Evolutionary conservation across 23 tunicate species (phyloP).

Genomic region (Ascidia mentula): DNA sequence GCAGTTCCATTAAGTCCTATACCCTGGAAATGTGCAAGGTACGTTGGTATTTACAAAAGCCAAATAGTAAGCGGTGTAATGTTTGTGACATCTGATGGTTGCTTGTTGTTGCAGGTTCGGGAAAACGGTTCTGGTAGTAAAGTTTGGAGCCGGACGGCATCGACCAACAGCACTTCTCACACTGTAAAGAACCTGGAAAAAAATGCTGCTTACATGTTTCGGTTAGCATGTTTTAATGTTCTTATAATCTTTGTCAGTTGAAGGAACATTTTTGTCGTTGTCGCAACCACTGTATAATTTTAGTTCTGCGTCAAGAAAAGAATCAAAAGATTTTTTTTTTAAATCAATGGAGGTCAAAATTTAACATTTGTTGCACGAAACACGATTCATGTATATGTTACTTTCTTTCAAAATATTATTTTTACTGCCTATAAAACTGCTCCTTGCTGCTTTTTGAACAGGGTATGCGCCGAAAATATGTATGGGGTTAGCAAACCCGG

Average conservation of each 20-base stretch:
- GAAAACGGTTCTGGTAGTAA: conserved; percentile 9
- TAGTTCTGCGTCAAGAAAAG: no score
- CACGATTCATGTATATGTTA: no score
- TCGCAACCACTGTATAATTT: no score
- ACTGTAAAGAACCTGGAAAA: conserved; percentile 46
- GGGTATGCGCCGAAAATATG: conserved; percentile 54
- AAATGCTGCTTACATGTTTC: conserved; percentile 44
- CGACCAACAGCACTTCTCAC: conserved; percentile 69
- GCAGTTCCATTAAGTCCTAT: conserved; percentile 58
- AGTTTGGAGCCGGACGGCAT: conserved; percentile 46
- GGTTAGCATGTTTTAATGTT: no score
- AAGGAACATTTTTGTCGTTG: no score
- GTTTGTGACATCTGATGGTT: background rate
- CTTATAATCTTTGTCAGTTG: no score
- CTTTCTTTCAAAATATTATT: no score
- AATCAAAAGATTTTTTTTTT: no score
- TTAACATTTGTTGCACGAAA: no score
- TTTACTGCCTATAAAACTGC: no score
- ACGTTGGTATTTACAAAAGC: no score
- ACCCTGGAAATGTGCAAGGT: conserved; percentile 63
- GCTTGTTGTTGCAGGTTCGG: background rate
- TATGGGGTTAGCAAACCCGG: conserved; percentile 73
- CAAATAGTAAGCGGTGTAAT: background rate
- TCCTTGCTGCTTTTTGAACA: background rate
- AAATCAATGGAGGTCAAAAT: no score